phyloP scores from a whole-genome alignment of 2,888 invertebrate species.

The Cheilosia impressa region DNA sequence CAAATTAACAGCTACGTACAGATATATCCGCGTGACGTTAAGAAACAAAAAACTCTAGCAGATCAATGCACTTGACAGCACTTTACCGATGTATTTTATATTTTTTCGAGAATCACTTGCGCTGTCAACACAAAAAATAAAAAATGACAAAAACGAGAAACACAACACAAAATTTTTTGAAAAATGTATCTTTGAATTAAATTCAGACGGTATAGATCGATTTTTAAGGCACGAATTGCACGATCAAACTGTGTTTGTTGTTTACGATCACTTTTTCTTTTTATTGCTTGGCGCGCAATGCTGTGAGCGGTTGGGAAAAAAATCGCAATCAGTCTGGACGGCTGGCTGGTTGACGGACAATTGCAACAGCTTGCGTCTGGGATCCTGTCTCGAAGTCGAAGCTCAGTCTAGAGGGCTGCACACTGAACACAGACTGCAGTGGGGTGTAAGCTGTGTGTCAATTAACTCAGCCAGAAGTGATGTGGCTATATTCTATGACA shows the following conservation, averaged over 20 bases:
- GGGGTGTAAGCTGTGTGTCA: slow-evolving; percentile 56
- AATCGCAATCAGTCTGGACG: slow-evolving; percentile 64
- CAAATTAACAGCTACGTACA: too few relatives aligned
- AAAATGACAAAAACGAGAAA: neutral
- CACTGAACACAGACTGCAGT: slow-evolving; percentile 19
- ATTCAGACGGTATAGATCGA: slow-evolving; percentile 6
- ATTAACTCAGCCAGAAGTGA: slow-evolving; percentile 34
- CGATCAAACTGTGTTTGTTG: slow-evolving; percentile 24
- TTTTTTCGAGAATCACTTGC: slow-evolving; percentile 5
- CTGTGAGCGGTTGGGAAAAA: slow-evolving; percentile 22
- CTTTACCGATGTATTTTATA: neutral
- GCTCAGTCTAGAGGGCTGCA: slow-evolving; percentile 50
- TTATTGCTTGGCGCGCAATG: slow-evolving; percentile 37
- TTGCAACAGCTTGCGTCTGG: slow-evolving; percentile 56
- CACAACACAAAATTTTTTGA: slow-evolving; percentile 8
- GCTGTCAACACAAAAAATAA: slow-evolving; percentile 5
- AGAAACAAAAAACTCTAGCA: neutral
- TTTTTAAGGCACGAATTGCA: slow-evolving; percentile 39
- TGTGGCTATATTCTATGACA: slow-evolving; percentile 18
- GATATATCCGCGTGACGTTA: too few relatives aligned
- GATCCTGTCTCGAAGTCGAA: slow-evolving; percentile 70
- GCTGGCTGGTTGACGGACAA: slow-evolving; percentile 68
- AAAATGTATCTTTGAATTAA: slow-evolving; percentile 4
- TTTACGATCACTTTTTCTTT: slow-evolving; percentile 30
- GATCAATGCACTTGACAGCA: slow-evolving; percentile 14